Evolutionary conservation across 2,888 invertebrate species (phyloP).

Genomic region (Cancer borealis): DNA sequence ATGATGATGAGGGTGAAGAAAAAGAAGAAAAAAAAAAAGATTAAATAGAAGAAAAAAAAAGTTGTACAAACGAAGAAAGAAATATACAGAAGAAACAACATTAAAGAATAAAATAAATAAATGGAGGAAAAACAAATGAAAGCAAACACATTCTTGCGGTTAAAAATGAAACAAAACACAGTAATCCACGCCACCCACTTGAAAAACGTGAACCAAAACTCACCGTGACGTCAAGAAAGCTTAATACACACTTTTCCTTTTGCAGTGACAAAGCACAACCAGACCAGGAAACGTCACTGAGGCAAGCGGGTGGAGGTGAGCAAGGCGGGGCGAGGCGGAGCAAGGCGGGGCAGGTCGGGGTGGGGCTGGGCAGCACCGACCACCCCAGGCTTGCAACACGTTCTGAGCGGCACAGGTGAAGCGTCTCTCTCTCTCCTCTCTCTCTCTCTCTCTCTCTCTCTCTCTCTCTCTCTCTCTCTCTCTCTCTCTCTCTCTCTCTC

Average conservation of each 20-base stretch:
- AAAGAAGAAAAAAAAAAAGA: neutral
- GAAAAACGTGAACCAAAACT: neutral
- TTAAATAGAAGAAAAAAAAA: neutral
- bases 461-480: too few species aligned
- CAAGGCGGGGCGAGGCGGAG: neutral
- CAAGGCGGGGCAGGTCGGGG: neutral
- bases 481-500: too few species aligned
- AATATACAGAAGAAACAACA: neutral
- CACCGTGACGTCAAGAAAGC: neutral
- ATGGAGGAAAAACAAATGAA: too few species aligned
- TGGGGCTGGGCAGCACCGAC: too few species aligned
- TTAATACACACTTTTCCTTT: constrained; percentile 3
- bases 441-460: too few species aligned
- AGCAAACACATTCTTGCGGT: neutral
- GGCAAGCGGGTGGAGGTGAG: neutral
- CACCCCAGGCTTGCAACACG: neutral
- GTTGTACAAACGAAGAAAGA: neutral
- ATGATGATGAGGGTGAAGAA: neutral
- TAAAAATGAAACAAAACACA: neutral
- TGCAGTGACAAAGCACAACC: neutral
- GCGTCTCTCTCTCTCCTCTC: neutral
- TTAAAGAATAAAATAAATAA: too few species aligned
- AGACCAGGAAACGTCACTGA: neutral
- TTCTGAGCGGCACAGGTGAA: neutral
- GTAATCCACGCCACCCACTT: neutral